Evolutionary conservation across 2,888 invertebrate species (phyloP).

Genomic region (Polyommatus iphigenia): DNA sequence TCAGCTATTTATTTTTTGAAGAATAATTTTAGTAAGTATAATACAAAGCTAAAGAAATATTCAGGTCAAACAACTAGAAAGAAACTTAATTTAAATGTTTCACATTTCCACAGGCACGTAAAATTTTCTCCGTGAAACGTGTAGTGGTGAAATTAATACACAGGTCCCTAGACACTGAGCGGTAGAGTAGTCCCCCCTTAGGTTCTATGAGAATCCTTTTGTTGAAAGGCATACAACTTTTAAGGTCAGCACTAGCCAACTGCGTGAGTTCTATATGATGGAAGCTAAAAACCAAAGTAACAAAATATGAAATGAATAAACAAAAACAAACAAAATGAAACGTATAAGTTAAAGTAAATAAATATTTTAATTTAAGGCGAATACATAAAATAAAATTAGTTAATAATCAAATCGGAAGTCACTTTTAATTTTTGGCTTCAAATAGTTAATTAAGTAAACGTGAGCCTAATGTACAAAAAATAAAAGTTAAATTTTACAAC

Average conservation of each 20-base stretch:
- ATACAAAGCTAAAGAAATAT: background rate
- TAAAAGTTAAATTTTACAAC: background rate
- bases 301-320: no score
- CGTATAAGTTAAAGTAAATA: no score
- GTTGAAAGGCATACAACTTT: background rate
- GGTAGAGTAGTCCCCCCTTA: background rate
- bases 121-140: background rate
- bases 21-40: no score
- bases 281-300: no score
- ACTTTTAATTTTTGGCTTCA: no score
- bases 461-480: background rate
- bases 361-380: no score
- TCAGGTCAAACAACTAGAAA: background rate
- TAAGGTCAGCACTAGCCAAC: background rate
- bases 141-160: background rate
- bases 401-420: no score
- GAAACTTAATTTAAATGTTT: background rate
- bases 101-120: background rate
- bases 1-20: background rate
- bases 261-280: background rate
- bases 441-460: no score
- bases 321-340: no score
- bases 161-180: background rate
- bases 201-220: background rate
- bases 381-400: no score